These are phyloP conservation scores for Pseudopleuronectes americanus DNA, from an alignment of 2,797 vertebrate species.

Conservation along the genomic window DNA sequence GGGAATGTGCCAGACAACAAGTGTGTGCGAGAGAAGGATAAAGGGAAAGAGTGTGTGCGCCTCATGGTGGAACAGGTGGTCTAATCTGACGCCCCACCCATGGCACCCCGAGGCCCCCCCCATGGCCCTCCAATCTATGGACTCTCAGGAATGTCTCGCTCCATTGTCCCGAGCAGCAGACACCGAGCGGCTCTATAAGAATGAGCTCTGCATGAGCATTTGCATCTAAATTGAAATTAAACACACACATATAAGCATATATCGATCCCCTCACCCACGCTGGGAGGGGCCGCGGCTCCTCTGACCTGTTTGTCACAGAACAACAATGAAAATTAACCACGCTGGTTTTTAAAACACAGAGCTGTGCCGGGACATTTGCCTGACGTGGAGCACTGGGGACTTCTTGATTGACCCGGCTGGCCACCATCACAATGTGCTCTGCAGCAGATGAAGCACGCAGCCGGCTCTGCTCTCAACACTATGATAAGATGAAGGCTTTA, in stretches of 20 bases:
- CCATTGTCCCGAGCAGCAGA: slow-evolving; percentile 43
- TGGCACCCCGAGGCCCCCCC: slow-evolving; percentile 31
- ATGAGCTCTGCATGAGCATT: slow-evolving; percentile 17
- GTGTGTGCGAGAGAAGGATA: slow-evolving; percentile 60
- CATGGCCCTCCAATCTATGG: slow-evolving; percentile 48
- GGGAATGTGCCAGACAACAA: slow-evolving; percentile 60
- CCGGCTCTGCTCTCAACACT: not conserved
- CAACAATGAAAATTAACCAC: slow-evolving; percentile 27
- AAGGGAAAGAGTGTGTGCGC: slow-evolving; percentile 44
- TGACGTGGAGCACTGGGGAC: not conserved
- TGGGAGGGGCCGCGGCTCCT: slow-evolving; percentile 18
- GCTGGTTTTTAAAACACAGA: slow-evolving; percentile 23
- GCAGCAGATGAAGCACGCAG: slow-evolving; percentile 13
- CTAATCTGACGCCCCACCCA: slow-evolving; percentile 72
- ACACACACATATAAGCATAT: slow-evolving; percentile 18
- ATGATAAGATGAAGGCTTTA: too few relatives aligned
- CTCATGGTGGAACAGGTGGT: slow-evolving; percentile 79
- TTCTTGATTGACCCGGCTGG: slow-evolving; percentile 11
- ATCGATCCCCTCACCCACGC: slow-evolving; percentile 15
- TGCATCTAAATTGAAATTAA: slow-evolving; percentile 56
- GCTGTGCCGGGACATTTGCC: slow-evolving; percentile 17
- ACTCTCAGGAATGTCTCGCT: slow-evolving; percentile 68
- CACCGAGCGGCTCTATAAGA: slow-evolving; percentile 16
- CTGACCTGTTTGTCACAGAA: slow-evolving; percentile 6
- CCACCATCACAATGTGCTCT: slow-evolving; percentile 13